Percentiles rank a stretch among this genome's conserved stretches.
These are phyloP conservation scores for Ectobius pallidus DNA, from an alignment of 2,888 invertebrate species.

Conservation along the genomic window DNA sequence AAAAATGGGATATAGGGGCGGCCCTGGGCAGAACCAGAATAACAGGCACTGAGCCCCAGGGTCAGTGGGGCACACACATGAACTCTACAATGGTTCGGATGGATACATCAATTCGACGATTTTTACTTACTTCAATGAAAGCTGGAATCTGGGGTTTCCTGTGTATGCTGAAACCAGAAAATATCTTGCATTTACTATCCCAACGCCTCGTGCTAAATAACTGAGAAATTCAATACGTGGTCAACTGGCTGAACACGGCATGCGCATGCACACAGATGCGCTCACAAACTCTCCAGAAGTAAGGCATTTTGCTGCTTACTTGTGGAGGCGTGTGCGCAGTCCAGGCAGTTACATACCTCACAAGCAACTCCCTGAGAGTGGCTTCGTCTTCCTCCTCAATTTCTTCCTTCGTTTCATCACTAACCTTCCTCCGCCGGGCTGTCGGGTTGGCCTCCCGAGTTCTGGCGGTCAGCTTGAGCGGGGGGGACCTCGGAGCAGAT, in stretches of 20 bases:
- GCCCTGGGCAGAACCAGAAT: background rate
- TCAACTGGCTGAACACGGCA: conserved; percentile 4
- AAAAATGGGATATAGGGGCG: no score
- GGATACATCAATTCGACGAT: conserved; percentile 5
- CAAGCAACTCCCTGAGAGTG: conserved; percentile 92
- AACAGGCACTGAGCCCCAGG: background rate
- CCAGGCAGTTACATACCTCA: conserved; percentile 69
- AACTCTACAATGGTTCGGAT: background rate
- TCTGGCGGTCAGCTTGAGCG: conserved; percentile 56
- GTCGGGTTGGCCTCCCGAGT: conserved; percentile 49
- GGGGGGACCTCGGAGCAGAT: conserved; percentile 53
- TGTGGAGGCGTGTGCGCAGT: background rate
- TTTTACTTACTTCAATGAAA: conserved; percentile 16
- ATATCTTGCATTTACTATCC: conserved; percentile 7
- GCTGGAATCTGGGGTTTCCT: conserved; percentile 19
- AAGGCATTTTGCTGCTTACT: background rate
- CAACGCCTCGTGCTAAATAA: background rate
- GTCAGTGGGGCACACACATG: no score
- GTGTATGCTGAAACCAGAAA: conserved; percentile 19
- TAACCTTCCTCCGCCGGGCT: conserved; percentile 61
- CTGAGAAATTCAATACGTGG: background rate
- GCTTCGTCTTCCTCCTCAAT: conserved; percentile 79
- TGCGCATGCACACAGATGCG: background rate
- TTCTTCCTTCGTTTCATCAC: conserved; percentile 85
- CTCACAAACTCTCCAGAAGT: background rate